Conservation (phyloP, 30 jellyfish, hydroid and myxozoan genomes). For the Cassiopea xamachana region DNA sequence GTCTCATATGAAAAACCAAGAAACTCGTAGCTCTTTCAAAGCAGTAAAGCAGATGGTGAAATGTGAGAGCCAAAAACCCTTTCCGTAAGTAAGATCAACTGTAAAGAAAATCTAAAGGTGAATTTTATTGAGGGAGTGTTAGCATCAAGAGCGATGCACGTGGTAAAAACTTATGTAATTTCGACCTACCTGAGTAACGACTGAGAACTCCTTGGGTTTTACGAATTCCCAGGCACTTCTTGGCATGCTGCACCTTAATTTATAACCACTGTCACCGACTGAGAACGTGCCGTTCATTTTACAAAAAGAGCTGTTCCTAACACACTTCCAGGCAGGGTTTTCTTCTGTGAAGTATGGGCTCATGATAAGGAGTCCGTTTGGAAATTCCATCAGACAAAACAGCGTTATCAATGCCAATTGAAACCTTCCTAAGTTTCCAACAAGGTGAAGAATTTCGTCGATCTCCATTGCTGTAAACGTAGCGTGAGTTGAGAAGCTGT, state of each 20-base stretch:
- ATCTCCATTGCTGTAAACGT: background rate
- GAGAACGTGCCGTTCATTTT: constrained; percentile 1
- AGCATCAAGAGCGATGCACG: too few species aligned
- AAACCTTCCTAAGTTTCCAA: constrained; percentile 10
- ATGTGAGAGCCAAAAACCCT: too few species aligned
- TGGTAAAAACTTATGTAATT: background rate
- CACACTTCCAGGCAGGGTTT: constrained; percentile 14
- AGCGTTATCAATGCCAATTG: background rate
- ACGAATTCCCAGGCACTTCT: background rate
- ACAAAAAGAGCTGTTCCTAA: constrained; percentile 3
- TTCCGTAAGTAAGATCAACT: too few species aligned
- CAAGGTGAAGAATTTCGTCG: background rate
- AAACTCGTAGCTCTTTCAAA: too few species aligned
- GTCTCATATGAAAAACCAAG: too few species aligned
- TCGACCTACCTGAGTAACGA: constrained; percentile 5
- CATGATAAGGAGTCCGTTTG: constrained; percentile 10
- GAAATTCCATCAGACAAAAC: constrained; percentile 16
- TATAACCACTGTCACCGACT: background rate
- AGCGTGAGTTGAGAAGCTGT: too few species aligned
- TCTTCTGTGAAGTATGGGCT: constrained; percentile 5
- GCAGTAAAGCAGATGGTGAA: too few species aligned
- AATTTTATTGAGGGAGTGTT: too few species aligned
- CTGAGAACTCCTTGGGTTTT: background rate
- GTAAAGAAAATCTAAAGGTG: too few species aligned
- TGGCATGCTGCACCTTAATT: background rate